phyloP scores from a whole-genome alignment of 2,113 vertebrate genomes.

The Edolisoma coerulescens region DNA sequence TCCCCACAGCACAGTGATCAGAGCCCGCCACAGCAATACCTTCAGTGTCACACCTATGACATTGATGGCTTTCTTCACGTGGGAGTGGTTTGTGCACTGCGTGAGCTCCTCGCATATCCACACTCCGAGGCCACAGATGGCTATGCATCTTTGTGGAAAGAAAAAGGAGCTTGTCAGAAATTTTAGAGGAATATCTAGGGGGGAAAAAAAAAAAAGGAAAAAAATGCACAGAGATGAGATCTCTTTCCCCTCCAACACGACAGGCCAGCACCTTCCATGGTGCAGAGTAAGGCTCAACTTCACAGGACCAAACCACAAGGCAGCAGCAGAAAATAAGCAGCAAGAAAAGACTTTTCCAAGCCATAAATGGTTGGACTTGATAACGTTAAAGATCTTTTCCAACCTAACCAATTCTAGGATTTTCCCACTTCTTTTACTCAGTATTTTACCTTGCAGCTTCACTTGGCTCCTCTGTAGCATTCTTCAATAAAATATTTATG shows the following conservation, averaged over 20 bases:
- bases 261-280: not conserved
- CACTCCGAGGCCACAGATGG: conserved; percentile 90
- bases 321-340: not conserved
- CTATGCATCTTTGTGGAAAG: conserved; percentile 81
- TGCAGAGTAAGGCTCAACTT: not conserved
- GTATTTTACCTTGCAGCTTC: conserved; percentile 89
- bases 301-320: not conserved
- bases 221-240: not conserved
- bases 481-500: conserved; percentile 88
- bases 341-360: not conserved
- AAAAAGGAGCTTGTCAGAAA: not conserved
- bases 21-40: conserved; percentile 66
- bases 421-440: not conserved
- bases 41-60: conserved; percentile 96
- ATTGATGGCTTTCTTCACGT: conserved; percentile 91
- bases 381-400: not conserved
- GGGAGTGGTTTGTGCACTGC: conserved; percentile 81
- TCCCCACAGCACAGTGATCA: not conserved
- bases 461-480: conserved; percentile 87
- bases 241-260: not conserved
- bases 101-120: conserved; percentile 96
- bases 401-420: not conserved
- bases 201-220: rapidly evolving
- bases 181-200: not conserved
- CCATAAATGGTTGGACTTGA: not conserved